Evolutionary conservation across 2,113 vertebrate species (phyloP).

Genomic region (Pelobates fuscus): DNA sequence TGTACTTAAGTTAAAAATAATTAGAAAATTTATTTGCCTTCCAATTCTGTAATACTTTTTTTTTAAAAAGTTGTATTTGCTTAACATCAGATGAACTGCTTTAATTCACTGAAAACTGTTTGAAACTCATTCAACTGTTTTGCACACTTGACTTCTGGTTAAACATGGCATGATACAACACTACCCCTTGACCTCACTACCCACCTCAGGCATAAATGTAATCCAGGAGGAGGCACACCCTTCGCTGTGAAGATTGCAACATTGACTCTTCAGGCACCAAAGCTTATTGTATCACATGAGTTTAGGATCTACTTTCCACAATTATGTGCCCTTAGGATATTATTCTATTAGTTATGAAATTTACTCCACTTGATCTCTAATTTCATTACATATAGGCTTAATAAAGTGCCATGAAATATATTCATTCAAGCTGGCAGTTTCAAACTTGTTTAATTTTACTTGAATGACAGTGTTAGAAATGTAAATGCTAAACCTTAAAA

Average conservation of each 20-base stretch:
- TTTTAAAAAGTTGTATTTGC: too few relatives aligned
- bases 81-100: too few relatives aligned
- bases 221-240: slow-evolving; percentile 12
- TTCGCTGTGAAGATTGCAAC: slow-evolving; percentile 33
- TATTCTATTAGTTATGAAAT: slow-evolving; percentile 25
- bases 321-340: slow-evolving; percentile 19
- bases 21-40: too few relatives aligned
- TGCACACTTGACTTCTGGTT: too few relatives aligned
- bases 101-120: too few relatives aligned
- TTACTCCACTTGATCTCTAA: not conserved
- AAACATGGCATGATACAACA: slow-evolving; percentile 19
- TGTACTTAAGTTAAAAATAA: too few relatives aligned
- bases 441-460: not conserved
- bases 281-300: slow-evolving; percentile 13
- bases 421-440: not conserved
- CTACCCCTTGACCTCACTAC: slow-evolving; percentile 25
- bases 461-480: not conserved
- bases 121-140: too few relatives aligned
- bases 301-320: slow-evolving; percentile 7
- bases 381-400: slow-evolving; percentile 8
- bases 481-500: not conserved
- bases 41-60: too few relatives aligned
- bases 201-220: slow-evolving; percentile 30
- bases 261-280: not conserved
- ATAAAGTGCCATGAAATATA: not conserved